phyloP scores from a whole-genome alignment of 2,113 vertebrate species.

The Lethenteron reissneri region DNA sequence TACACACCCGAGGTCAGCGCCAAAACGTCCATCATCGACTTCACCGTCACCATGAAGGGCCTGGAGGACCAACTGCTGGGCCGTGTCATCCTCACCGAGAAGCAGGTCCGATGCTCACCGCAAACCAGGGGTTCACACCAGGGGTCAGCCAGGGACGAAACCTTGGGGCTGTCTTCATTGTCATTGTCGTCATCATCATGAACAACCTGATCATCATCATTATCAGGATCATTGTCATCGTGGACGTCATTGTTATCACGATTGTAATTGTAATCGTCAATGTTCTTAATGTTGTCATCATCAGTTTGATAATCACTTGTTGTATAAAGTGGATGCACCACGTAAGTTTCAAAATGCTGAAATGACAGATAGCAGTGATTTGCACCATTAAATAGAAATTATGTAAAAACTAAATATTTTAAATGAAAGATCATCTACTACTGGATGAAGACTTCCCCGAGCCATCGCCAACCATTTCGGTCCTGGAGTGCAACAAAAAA shows the following conservation, averaged over 20 bases:
- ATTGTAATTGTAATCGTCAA: background rate
- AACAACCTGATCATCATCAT: background rate
- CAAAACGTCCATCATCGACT: constrained; percentile 41
- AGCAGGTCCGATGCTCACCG: constrained; percentile 24
- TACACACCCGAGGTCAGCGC: constrained; percentile 51
- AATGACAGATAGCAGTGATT: too few relatives aligned
- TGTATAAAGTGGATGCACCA: too few relatives aligned
- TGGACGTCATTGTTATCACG: background rate
- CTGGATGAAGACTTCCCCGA: too few relatives aligned
- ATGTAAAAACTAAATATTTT: too few relatives aligned
- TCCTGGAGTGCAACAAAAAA: too few relatives aligned
- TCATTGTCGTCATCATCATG: background rate
- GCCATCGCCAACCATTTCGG: too few relatives aligned
- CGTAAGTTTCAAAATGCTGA: too few relatives aligned
- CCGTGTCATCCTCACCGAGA: constrained; percentile 43
- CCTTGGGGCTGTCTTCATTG: background rate
- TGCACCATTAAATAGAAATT: too few relatives aligned
- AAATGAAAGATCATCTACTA: too few relatives aligned
- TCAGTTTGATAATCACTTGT: too few relatives aligned
- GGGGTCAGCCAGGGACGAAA: background rate
- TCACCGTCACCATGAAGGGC: constrained; percentile 42
- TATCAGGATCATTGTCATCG: background rate
- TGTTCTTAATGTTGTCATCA: too few relatives aligned
- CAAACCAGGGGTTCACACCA: too few relatives aligned
- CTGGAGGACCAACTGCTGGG: constrained; percentile 54